Evolutionary conservation across 2,797 vertebrate species (phyloP), one percentile per base, ranked within the genome.

Genomic region (Notolepis coatsorum): DNA sequence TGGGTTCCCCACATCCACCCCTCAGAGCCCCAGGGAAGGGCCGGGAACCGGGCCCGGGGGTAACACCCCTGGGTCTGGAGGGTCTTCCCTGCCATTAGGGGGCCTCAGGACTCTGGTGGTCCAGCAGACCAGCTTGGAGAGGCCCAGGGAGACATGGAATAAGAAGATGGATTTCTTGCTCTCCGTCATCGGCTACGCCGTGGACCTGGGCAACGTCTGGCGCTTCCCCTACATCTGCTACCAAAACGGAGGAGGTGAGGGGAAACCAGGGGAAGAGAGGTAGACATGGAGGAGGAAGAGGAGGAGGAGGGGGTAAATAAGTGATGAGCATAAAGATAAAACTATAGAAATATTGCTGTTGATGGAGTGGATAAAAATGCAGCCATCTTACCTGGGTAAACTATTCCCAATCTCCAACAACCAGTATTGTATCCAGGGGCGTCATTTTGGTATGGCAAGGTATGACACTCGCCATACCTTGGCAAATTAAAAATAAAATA

Each of bases 161-260:
- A 99, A 99, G 93, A 99, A 99, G 91, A 88, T 97, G 90, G 98
- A 99, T 92, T 99, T 99, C 87, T 88, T 99, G 20, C 93, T 99
- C 64, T 99, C 98, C 0, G 98, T 99, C 79, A 97, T 99, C 15
- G 98, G 98, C 71, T 99, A 98, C 0, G 97, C 97, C 0, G 97
- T 99, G 78, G 98, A 99, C 82, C 92, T 99, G 84, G 98, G 98
- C 56, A 99, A 99, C 0, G 94, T 99, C 57, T 99, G 98, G 98
- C 96, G 98, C 47, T 99, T 99, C 81, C 98, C 98, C 3, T 99
- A 99, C 61, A 95, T 99, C 78, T 99, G 97, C 87, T 99, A 99
- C 77, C 97, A 99, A 71, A 99, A 99, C 0, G 98, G 98, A 88
- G 98, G 98, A 94, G 98, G 98, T 99, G 84, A 97, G 97, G 82